phyloP scores from a whole-genome alignment of 2,797 vertebrate genomes.

The Pogonophryne albipinna region DNA sequence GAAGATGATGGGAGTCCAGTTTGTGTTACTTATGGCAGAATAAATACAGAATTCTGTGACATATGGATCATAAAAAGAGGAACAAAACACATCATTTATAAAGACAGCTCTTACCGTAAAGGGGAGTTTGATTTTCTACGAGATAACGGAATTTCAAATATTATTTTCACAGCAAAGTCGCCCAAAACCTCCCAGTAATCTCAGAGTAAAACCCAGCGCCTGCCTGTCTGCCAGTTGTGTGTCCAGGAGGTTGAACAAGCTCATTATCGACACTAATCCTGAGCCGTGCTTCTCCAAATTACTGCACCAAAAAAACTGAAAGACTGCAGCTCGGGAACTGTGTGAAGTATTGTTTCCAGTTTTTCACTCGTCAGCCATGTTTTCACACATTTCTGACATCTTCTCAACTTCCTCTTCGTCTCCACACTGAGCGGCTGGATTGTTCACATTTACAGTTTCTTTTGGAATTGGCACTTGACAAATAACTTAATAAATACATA shows the following conservation, averaged over 20 bases:
- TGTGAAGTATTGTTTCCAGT: constrained; percentile 32
- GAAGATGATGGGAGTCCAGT: background rate
- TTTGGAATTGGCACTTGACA: constrained; percentile 97
- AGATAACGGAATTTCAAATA: constrained; percentile 44
- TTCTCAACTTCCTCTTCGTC: constrained; percentile 46
- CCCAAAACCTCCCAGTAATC: constrained; percentile 16
- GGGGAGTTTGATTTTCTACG: constrained; percentile 74
- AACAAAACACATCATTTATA: constrained; percentile 31
- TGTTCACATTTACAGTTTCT: constrained; percentile 85
- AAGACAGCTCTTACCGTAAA: constrained; percentile 65
- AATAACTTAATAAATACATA: constrained; percentile 80
- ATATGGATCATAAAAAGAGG: constrained; percentile 24
- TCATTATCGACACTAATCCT: constrained; percentile 54
- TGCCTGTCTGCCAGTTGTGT: constrained; percentile 35
- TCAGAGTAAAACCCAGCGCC: constrained; percentile 26
- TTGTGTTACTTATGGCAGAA: constrained; percentile 5
- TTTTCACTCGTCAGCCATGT: constrained; percentile 10
- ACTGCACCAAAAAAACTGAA: constrained; percentile 41
- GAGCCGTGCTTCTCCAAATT: constrained; percentile 58
- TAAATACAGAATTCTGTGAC: constrained; percentile 31
- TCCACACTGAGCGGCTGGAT: constrained; percentile 63
- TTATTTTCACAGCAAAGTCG: constrained; percentile 35
- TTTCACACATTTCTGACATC: constrained; percentile 1
- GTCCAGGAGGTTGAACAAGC: constrained; percentile 42
- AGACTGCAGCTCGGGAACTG: constrained; percentile 5